Evolutionary conservation across 2,888 invertebrate species (phyloP), one percentile per base, ranked within the genome.

Genomic region (Toxonevra muliebris): DNA sequence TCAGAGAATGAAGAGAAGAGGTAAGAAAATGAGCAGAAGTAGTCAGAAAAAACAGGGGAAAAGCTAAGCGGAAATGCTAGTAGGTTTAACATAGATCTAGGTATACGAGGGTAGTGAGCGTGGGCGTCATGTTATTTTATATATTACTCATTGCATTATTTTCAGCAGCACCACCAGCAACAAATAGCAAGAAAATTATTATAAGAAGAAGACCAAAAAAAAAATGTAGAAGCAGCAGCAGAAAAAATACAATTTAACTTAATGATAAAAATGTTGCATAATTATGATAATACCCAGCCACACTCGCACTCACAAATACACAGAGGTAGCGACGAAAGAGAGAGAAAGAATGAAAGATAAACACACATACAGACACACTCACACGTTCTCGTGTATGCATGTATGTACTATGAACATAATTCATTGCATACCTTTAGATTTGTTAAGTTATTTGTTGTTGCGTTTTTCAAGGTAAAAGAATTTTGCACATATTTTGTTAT

Each of bases 381-480:
- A 8, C 8, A 8, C 8, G 48, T 15, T 2, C 3, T 10, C 54
- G 40, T 69, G 13, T 43, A 17, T 50, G 48, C 19, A 41, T 58
- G 41, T 17, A 45, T 17, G 54, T 59, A 42, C 17, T 65, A 70
- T 63, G 68, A 52, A 68, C 48, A 12, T n/a, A n/a, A 48, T 48
- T 12, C 12, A 48, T 48, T 15, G 48, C 48, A 48, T 48, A 48
- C 48, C 12, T 30, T 30, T 30, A 30, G 30, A 30, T 30, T 30
- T 30, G 30, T 30, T 30, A 30, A 30, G 30, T 7, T 30, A 30
- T 30, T 30, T 30, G 30, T 7, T 30, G 30, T 7, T 30, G 30
- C 30, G 30, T 30, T 30, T 30, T 30, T 30, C 30, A 30, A 30
- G 30, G 30, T 7, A 30, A 30, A 30, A 2, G 30, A 30, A 30